Conservation (phyloP, 2,888 invertebrate species). For the Hyposoter didymator region DNA sequence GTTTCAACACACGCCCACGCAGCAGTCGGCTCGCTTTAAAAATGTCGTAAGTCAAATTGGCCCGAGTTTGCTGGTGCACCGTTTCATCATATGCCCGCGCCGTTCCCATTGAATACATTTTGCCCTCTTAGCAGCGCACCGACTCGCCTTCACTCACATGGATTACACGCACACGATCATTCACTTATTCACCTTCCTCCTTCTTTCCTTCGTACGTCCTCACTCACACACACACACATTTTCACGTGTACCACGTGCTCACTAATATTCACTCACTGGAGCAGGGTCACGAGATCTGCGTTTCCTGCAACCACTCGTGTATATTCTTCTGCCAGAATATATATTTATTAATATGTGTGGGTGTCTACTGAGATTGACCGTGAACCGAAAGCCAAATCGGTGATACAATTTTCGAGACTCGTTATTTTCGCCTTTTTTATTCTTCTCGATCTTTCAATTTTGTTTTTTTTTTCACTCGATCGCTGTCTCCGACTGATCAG, state of each 20-base stretch:
- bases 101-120: slow-evolving; percentile 59
- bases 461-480: background rate
- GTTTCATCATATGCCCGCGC: slow-evolving; percentile 76
- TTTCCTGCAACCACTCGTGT: slow-evolving; percentile 39
- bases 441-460: background rate
- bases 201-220: background rate
- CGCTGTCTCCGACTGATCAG: background rate
- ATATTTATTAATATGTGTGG: slow-evolving; percentile 40
- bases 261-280: slow-evolving; percentile 44
- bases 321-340: slow-evolving; percentile 9
- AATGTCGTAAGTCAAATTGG: slow-evolving; percentile 83
- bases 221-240: background rate
- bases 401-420: slow-evolving; percentile 2
- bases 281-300: slow-evolving; percentile 44
- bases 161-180: slow-evolving; percentile 20
- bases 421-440: slow-evolving; percentile 4
- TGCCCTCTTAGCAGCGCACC: slow-evolving; percentile 34
- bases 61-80: slow-evolving; percentile 72
- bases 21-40: slow-evolving; percentile 80
- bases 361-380: slow-evolving; percentile 28
- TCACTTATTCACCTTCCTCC: background rate
- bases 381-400: slow-evolving; percentile 32
- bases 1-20: slow-evolving; percentile 83
- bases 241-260: slow-evolving; percentile 44
- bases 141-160: slow-evolving; percentile 24